A percentile compares a stretch with the other conserved stretches of the same genome.
phyloP scores from a whole-genome alignment of 2,888 invertebrate genomes.

The Piscicola geometra region DNA sequence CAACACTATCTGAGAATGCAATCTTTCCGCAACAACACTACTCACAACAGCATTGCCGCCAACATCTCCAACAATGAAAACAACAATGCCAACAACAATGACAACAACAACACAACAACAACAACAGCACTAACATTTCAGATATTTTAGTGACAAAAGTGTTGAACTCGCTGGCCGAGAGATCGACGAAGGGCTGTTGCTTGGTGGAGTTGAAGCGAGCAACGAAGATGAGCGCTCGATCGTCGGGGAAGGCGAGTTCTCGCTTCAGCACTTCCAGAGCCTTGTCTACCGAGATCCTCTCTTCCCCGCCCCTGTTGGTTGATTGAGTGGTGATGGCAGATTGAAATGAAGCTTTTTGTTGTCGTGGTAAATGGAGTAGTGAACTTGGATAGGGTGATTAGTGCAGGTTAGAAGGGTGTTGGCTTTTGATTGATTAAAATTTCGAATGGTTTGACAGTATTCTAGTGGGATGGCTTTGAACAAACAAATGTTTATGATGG shows the following conservation, averaged over 20 bases:
- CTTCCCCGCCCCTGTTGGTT: constrained; percentile 22
- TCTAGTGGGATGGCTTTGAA: too few relatives aligned
- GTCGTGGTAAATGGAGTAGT: too few relatives aligned
- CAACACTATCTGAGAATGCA: too few relatives aligned
- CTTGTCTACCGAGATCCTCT: constrained; percentile 21
- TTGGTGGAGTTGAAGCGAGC: constrained; percentile 10
- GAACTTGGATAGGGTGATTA: too few relatives aligned
- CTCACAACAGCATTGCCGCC: neutral
- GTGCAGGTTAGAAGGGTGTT: too few relatives aligned
- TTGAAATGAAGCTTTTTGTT: too few relatives aligned
- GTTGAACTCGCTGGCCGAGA: constrained; percentile 8
- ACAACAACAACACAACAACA: neutral
- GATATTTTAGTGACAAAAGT: constrained; percentile 21
- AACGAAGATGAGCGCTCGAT: constrained; percentile 28
- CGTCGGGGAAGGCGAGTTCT: constrained; percentile 28
- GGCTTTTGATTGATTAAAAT: too few relatives aligned
- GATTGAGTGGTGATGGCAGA: too few relatives aligned
- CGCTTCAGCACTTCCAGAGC: constrained; percentile 20
- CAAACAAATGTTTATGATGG: too few relatives aligned
- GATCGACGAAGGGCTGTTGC: neutral
- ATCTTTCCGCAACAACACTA: neutral
- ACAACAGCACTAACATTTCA: constrained; percentile 25
- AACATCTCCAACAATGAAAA: neutral
- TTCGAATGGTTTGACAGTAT: too few relatives aligned
- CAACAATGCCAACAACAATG: too few relatives aligned